Conservation (phyloP, 1,140 invertebrate genomes). For the Ceratitis capitata region DNA sequence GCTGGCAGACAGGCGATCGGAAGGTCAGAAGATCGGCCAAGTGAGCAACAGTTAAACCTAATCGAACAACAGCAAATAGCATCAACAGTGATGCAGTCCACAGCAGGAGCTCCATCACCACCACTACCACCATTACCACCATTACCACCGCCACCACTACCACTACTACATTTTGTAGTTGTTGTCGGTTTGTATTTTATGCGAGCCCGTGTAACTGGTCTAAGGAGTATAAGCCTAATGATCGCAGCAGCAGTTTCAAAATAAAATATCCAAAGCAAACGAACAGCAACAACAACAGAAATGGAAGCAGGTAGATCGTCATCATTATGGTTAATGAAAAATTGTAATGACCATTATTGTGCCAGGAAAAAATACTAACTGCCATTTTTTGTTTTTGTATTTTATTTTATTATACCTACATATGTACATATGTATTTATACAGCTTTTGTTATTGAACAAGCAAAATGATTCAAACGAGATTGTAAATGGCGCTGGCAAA, state of each 20-base stretch:
- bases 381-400: constrained; percentile 22
- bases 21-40: constrained; percentile 3
- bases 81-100: neutral
- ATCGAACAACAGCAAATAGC: constrained; percentile 35
- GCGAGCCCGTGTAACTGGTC: neutral
- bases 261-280: neutral
- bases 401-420: no score
- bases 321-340: constrained; percentile 38
- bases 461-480: neutral
- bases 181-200: neutral
- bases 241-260: neutral
- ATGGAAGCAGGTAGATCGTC: neutral
- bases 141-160: neutral
- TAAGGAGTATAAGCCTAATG: constrained; percentile 2
- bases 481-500: neutral
- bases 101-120: neutral
- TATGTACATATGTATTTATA: no score
- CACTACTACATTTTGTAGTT: neutral
- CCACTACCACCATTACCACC: neutral
- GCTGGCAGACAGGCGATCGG: neutral
- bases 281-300: neutral
- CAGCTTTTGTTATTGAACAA: neutral
- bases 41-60: constrained; percentile 26
- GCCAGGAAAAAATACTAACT: neutral
- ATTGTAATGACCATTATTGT: constrained; percentile 28